Evolutionary conservation across 30 jellyfish, hydroid and myxozoan genomes (phyloP).

Genomic region (Euphysa ruthae): DNA sequence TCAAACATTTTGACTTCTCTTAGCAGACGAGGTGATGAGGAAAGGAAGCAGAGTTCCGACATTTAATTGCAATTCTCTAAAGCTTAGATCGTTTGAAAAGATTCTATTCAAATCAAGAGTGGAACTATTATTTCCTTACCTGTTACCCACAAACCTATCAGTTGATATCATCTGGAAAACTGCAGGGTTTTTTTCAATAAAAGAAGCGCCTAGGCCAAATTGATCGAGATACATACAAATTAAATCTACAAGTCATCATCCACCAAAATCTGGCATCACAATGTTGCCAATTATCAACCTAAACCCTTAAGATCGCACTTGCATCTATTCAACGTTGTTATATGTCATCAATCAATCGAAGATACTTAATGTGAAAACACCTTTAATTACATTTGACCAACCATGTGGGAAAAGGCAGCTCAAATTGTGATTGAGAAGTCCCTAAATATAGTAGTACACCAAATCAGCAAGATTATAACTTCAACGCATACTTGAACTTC

Average conservation of each 20-base stretch:
- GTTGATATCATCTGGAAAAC: too few relatives aligned
- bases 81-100: background rate
- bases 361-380: background rate
- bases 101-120: background rate
- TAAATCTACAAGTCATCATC: conserved; percentile 8
- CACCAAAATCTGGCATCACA: conserved; percentile 9
- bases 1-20: background rate
- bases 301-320: background rate
- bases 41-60: background rate
- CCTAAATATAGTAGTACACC: too few relatives aligned
- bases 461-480: too few relatives aligned
- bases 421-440: too few relatives aligned
- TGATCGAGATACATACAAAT: conserved; percentile 45
- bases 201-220: conserved; percentile 18
- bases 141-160: too few relatives aligned
- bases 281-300: conserved; percentile 26
- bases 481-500: too few relatives aligned
- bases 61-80: background rate
- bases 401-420: too few relatives aligned
- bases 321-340: background rate
- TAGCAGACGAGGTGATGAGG: background rate
- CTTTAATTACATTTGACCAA: too few relatives aligned
- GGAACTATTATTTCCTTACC: background rate
- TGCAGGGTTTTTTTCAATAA: background rate
- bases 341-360: background rate